Conservation (phyloP, 1,140 invertebrate species). For the Drosophila ambigua region DNA sequence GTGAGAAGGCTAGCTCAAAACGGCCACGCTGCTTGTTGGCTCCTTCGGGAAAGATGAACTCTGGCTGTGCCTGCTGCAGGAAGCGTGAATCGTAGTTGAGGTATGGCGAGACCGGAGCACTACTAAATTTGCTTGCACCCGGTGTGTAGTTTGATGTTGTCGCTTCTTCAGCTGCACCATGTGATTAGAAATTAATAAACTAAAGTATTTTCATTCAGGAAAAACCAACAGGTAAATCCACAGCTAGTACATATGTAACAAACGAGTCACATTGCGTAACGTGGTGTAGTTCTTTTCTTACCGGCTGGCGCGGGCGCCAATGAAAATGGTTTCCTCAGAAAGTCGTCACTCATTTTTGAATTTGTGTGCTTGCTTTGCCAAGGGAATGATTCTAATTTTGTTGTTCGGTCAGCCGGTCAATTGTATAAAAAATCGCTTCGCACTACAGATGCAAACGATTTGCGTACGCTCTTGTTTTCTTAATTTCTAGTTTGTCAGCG, state of each 20-base stretch:
- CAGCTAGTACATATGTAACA: constrained; percentile 36
- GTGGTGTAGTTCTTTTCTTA: constrained; percentile 51
- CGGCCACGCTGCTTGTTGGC: constrained; percentile 91
- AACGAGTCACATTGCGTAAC: constrained; percentile 65
- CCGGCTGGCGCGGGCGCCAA: constrained; percentile 60
- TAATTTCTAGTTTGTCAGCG: too few relatives aligned
- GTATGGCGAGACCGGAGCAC: constrained; percentile 91
- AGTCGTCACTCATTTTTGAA: constrained; percentile 83
- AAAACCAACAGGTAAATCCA: neutral
- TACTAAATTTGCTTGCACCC: constrained; percentile 67
- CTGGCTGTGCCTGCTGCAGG: constrained; percentile 91
- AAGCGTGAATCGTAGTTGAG: constrained; percentile 95
- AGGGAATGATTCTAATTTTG: constrained; percentile 45
- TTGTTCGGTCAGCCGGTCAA: constrained; percentile 39
- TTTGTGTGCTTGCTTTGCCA: constrained; percentile 51
- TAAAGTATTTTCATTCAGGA: constrained; percentile 8
- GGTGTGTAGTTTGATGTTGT: constrained; percentile 52
- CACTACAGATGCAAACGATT: too few relatives aligned
- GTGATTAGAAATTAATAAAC: neutral
- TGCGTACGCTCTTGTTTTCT: too few relatives aligned
- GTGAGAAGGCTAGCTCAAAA: constrained; percentile 95
- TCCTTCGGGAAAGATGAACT: constrained; percentile 96
- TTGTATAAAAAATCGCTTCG: constrained; percentile 4
- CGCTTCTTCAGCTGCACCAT: constrained; percentile 49
- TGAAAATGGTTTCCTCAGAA: constrained; percentile 79